Conservation (phyloP, 2,888 invertebrate genomes). For the Tenthredo notha region DNA sequence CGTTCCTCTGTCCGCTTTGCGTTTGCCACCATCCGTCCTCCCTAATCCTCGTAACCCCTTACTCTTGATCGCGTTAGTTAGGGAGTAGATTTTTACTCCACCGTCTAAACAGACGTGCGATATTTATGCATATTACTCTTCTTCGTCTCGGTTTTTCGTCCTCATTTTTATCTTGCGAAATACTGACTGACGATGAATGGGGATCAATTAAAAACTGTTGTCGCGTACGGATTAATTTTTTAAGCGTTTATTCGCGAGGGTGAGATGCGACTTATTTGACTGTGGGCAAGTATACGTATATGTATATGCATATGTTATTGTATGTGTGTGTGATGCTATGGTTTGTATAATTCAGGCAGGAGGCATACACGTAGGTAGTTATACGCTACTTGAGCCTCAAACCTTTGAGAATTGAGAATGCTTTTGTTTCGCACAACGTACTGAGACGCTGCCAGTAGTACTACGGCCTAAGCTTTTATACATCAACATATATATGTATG, state of each 20-base stretch:
- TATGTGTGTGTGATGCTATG: neutral
- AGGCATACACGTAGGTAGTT: constrained; percentile 33
- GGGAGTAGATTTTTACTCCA: neutral
- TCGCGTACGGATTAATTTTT: neutral
- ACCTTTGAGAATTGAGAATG: constrained; percentile 52
- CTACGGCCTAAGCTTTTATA: constrained; percentile 6
- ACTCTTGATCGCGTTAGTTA: neutral
- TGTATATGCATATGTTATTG: too few species aligned
- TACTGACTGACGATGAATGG: neutral
- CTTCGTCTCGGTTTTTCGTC: neutral
- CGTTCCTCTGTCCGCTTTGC: constrained; percentile 56
- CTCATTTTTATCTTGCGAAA: neutral
- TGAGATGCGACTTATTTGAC: constrained; percentile 8
- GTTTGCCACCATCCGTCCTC: constrained; percentile 60
- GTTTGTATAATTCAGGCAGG: constrained; percentile 4
- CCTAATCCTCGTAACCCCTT: constrained; percentile 59
- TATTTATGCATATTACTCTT: neutral
- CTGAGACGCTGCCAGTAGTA: neutral
- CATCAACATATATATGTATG: neutral
- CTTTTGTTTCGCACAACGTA: constrained; percentile 44
- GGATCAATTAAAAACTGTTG: constrained; percentile 18
- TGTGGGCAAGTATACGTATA: neutral
- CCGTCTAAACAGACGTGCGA: neutral
- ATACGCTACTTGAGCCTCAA: constrained; percentile 47
- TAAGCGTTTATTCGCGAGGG: constrained; percentile 22